Conservation (phyloP, 2,797 vertebrate genomes). For the Eurystomus glaucurus region DNA sequence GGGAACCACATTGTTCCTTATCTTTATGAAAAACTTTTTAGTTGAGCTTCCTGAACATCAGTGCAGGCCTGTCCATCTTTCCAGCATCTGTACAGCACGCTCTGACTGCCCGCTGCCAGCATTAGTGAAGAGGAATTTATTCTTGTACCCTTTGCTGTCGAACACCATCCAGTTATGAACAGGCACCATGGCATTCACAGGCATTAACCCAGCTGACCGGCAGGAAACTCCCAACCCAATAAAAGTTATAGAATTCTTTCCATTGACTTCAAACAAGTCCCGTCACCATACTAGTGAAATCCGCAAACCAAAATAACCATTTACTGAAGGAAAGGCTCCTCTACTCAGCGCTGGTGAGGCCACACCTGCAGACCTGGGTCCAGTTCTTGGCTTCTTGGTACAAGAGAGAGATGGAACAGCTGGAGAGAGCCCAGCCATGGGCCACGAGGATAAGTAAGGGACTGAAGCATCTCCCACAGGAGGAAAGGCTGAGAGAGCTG, state of each 20-base stretch:
- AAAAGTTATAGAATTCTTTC: not conserved
- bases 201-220: not conserved
- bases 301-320: not conserved
- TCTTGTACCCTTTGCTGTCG: not conserved
- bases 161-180: rapidly evolving
- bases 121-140: not conserved
- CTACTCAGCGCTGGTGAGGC: not conserved
- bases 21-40: not conserved
- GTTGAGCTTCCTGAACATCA: not conserved
- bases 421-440: not conserved
- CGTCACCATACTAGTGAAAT: rapidly evolving
- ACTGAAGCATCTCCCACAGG: not conserved
- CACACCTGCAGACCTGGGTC: not conserved
- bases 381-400: not conserved
- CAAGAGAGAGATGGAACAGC: not conserved
- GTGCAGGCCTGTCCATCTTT: not conserved
- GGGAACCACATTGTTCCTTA: not conserved
- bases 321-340: not conserved
- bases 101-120: not conserved
- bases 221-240: not conserved
- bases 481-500: not conserved
- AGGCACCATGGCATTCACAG: not conserved
- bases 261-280: not conserved
- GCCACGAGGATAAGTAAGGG: rapidly evolving
- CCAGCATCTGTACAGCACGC: not conserved